Evolutionary conservation across 1,140 invertebrate genomes (phyloP).

Genomic region (Aplysia californica): DNA sequence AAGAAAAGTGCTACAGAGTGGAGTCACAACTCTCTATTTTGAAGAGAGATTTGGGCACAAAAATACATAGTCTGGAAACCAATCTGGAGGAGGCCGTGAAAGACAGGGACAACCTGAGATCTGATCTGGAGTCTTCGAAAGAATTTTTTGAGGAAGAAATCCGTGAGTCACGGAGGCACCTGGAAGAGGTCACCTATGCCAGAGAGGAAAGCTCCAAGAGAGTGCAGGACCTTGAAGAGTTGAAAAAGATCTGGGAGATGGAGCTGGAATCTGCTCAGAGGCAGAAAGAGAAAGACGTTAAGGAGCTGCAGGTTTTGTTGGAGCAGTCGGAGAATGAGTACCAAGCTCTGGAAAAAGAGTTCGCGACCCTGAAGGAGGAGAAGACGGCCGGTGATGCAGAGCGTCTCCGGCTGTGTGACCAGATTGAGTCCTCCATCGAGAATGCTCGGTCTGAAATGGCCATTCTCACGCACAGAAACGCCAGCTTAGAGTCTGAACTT

Average conservation of each 20-base stretch:
- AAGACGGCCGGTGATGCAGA: constrained; percentile 10
- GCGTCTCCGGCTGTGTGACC: background rate
- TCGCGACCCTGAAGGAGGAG: background rate
- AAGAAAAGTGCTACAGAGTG: constrained; percentile 8
- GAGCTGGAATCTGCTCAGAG: background rate
- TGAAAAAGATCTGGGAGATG: background rate
- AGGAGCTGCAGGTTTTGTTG: background rate
- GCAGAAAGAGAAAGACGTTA: constrained; percentile 12
- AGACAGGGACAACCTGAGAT: background rate
- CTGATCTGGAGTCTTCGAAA: background rate
- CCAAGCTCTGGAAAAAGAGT: constrained; percentile 2
- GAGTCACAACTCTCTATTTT: constrained; percentile 9
- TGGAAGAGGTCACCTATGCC: background rate
- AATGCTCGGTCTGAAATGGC: background rate
- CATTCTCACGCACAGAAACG: background rate
- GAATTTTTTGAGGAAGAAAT: background rate
- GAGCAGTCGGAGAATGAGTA: constrained; percentile 7
- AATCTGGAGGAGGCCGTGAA: constrained; percentile 20
- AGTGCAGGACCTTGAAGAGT: background rate
- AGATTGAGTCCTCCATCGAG: constrained; percentile 4
- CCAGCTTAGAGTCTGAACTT: background rate
- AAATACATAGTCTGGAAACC: constrained; percentile 18
- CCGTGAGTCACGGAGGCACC: too few relatives aligned
- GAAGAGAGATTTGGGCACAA: constrained; percentile 5
- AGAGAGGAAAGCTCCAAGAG: background rate